These are phyloP conservation scores for Leptopilina syphax DNA, from an alignment of 2,888 invertebrate genomes.

Conservation along the genomic window DNA sequence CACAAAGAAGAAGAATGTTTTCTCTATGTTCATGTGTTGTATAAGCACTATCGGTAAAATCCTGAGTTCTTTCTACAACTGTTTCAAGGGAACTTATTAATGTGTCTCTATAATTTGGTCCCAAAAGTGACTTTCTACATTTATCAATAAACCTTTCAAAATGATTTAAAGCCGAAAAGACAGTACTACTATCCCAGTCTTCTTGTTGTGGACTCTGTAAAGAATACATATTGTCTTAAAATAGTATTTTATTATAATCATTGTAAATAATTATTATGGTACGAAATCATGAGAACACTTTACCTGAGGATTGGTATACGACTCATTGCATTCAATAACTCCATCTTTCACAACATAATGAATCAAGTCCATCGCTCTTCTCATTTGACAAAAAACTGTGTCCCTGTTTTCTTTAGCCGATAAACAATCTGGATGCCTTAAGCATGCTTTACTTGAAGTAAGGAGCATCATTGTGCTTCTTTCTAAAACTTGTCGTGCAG, in stretches of 20 bases:
- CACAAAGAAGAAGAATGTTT: constrained; percentile 92
- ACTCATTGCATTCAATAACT: constrained; percentile 82
- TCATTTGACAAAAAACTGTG: constrained; percentile 98
- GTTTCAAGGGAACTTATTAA: constrained; percentile 92
- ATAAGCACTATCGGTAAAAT: constrained; percentile 99
- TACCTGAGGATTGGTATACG: constrained; percentile 76
- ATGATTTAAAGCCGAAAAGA: constrained; percentile 89
- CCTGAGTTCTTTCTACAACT: constrained; percentile 95
- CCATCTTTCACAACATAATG: constrained; percentile 98
- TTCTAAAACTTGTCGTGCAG: constrained; percentile 96
- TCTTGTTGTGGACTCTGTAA: constrained; percentile 77
- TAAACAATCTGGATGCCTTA: constrained; percentile 95
- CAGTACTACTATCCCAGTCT: constrained; percentile 85
- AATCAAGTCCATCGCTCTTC: constrained; percentile 97
- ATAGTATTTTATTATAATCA: neutral
- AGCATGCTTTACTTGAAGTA: constrained; percentile 97
- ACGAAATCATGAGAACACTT: too few species aligned
- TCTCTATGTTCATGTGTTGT: constrained; percentile 98
- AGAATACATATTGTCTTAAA: neutral
- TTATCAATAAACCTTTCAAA: constrained; percentile 92
- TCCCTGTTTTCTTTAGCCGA: constrained; percentile 96
- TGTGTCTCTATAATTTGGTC: constrained; percentile 84
- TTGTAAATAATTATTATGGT: too few species aligned
- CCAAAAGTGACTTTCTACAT: constrained; percentile 88
- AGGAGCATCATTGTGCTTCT: constrained; percentile 97